phyloP scores from a whole-genome alignment of 2,797 vertebrate genomes.

The Lithobates pipiens region DNA sequence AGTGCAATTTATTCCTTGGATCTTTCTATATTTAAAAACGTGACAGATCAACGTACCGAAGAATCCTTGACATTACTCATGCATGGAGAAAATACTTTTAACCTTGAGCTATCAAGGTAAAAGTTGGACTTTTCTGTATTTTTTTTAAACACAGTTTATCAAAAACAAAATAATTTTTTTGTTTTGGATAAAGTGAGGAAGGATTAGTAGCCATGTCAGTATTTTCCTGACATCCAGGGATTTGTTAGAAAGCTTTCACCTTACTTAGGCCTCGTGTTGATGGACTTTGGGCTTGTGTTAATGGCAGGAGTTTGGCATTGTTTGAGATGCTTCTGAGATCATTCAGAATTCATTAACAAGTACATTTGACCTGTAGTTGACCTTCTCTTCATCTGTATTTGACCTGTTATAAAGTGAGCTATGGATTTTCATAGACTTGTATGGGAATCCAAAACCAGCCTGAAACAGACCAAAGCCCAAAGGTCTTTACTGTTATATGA shows the following conservation, averaged over 20 bases:
- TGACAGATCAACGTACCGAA: conserved; percentile 67
- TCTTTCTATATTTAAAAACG: conserved; percentile 69
- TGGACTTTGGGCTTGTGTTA: too few species aligned
- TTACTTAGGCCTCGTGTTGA: too few species aligned
- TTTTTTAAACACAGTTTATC: neutral
- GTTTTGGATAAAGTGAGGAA: neutral
- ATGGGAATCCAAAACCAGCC: too few species aligned
- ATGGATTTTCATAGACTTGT: too few species aligned
- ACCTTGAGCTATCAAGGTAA: conserved; percentile 66
- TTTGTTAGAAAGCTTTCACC: neutral
- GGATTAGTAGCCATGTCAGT: neutral
- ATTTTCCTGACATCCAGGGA: neutral
- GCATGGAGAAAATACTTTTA: conserved; percentile 67
- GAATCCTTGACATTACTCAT: conserved; percentile 66
- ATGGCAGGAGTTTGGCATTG: too few species aligned
- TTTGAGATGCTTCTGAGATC: neutral
- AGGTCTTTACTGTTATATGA: too few species aligned
- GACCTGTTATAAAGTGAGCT: too few species aligned
- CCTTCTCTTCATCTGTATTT: too few species aligned
- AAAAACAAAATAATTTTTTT: neutral
- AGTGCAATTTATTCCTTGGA: conserved; percentile 70
- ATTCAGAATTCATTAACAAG: too few species aligned
- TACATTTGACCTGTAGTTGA: too few species aligned
- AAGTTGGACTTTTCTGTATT: neutral
- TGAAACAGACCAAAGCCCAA: too few species aligned